A percentile compares a stretch with the other conserved stretches of the same genome.
phyloP scores from a whole-genome alignment of 2,888 invertebrate genomes.

The Keiferia lycopersicella region DNA sequence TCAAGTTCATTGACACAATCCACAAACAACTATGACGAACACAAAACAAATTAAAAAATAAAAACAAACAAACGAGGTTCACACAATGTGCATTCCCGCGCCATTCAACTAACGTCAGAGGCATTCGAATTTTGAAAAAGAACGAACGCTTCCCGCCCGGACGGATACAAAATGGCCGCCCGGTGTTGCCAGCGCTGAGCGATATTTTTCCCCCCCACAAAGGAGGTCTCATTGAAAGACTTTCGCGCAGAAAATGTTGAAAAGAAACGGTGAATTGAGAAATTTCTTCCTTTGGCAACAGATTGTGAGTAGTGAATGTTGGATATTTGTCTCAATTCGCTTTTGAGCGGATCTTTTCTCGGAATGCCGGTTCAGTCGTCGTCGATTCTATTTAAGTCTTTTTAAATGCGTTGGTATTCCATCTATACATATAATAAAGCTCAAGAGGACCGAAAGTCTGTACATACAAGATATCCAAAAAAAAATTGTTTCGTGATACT shows the following conservation, averaged over 20 bases:
- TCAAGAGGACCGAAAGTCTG: no score
- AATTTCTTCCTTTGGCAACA: conserved; percentile 13
- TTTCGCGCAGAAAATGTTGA: conserved; percentile 10
- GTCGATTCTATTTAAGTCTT: not conserved
- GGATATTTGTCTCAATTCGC: conserved; percentile 18
- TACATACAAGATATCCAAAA: no score
- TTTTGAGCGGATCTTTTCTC: not conserved
- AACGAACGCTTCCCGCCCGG: conserved; percentile 18
- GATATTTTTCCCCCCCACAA: conserved; percentile 17
- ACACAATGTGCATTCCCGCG: conserved; percentile 19
- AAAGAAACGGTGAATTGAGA: not conserved
- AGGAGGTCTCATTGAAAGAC: conserved; percentile 17
- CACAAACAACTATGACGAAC: not conserved
- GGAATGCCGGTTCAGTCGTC: not conserved
- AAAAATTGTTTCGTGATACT: no score
- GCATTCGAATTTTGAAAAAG: conserved; percentile 22
- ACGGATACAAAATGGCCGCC: conserved; percentile 21
- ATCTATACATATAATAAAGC: no score
- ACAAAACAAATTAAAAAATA: conserved; percentile 4
- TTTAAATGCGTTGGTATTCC: not conserved
- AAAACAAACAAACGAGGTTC: conserved; percentile 7
- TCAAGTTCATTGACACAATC: conserved; percentile 1
- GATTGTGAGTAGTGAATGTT: conserved; percentile 9
- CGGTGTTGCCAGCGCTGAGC: conserved; percentile 18
- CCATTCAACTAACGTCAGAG: conserved; percentile 9